Conservation (phyloP, 2,113 vertebrate genomes). For the Donacobius atricapilla region DNA sequence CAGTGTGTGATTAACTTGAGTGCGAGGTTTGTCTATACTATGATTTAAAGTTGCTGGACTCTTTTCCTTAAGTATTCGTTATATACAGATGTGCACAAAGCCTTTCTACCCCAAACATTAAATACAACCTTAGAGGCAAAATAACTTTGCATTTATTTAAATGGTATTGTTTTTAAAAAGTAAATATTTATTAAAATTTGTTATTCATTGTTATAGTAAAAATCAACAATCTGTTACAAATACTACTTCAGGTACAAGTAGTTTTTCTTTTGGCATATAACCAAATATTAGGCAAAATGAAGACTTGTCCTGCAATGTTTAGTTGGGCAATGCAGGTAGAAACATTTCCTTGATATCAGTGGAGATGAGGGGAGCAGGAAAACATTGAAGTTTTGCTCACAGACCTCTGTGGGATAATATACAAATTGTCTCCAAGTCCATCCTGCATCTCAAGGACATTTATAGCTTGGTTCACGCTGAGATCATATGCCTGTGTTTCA, state of each 20-base stretch:
- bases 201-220: background rate
- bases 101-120: background rate
- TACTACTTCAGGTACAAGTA: background rate
- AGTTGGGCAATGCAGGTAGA: background rate
- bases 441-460: background rate
- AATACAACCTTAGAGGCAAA: background rate
- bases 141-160: background rate
- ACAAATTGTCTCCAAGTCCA: background rate
- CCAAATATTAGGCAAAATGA: background rate
- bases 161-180: background rate
- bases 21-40: background rate
- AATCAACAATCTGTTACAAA: background rate
- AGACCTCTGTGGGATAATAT: background rate
- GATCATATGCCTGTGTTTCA: background rate
- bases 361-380: background rate
- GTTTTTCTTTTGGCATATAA: background rate
- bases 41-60: background rate
- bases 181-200: background rate
- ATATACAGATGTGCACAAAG: background rate
- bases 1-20: slow-evolving; percentile 49
- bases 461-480: background rate
- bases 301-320: background rate
- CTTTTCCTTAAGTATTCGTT: background rate
- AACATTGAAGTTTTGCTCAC: background rate
- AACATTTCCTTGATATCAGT: background rate